Base-by-base conservation (phyloP, 2,797 vertebrate genomes). In the Amazonetta brasiliensis region DNA sequence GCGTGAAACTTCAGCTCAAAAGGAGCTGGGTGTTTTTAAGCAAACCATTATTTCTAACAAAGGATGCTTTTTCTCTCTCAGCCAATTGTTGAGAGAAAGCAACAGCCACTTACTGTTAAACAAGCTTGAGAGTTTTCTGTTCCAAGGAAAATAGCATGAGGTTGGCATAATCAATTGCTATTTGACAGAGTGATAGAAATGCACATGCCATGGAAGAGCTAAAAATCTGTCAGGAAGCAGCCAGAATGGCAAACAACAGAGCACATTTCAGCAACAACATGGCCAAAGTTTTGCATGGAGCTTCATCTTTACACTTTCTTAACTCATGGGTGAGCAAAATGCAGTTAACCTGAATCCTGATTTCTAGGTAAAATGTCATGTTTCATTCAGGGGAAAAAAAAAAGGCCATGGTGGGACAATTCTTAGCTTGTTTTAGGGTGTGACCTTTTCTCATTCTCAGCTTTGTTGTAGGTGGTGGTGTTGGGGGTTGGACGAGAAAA, bases 41-140 rank as follows among this genome's bases (percentile, higher is more conserved):
- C 85, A 94, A 87, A 72, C 85, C 66, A 90, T 90, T 94, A 87
- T 95, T 93, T 89, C 60, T 91, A 78, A 94, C 69, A 96, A 95
- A 95, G 90, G 75, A 67, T 58, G 71, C 44, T 62, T 90, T 89
- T 95, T 66, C 55, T 89, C 72, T 71, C 73, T 87, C 75, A 66
- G 63, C 50, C 81, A 86, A n/a, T 92, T 92, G 76, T 90, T 77
- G 79, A 69, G 69, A 74, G 68, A 93, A 92, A 94, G 62, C 0
- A 0, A 55, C 59, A 82, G 56, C 77, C 75, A 15, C 72, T 88
- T 64, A 63, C 58, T n/a, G 59, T 92, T 94, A 68, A 94, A 89
- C 69, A 82, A 72, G 81, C 69, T 87, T 89, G 81, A 84, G 78
- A 78, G 74, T 69, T 96, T 78, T 66, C 55, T 0, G 0, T 84